Evolutionary conservation across 2,113 vertebrate species (phyloP), one percentile per base, ranked within the genome.

Genomic region (Gallinago undulata): DNA sequence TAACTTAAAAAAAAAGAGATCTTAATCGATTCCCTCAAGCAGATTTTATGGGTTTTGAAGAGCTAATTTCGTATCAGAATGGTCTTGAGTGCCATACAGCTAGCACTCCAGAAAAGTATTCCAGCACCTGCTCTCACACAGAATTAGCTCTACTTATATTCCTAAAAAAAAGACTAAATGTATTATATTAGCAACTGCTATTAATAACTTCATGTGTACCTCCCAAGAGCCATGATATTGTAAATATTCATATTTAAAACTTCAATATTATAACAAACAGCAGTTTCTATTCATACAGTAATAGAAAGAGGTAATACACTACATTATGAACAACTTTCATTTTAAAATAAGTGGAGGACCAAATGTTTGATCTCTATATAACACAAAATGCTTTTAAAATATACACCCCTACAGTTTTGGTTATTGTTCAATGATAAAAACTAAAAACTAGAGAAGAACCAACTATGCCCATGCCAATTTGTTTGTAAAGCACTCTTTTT

Each of bases 91-190:
- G 35, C 60, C 73, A 69, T 76, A 50, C 56, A 93, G 80, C 59
- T 92, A 94, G 31, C 66, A 91, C 77, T 93, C 56, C 80, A 91
- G 69, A 89, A 92, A 94, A 91, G 48, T 89, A 56, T 82, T 94
- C 18, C 55, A 92, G 48, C 91, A 94, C 77, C 73, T 92, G 87
- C 48, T 94, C 27, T 94, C 83, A 72, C 68, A 75, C 22, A 94
- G 66, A 92, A 91, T 91, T 87, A 95, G 30, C 43, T 95, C 62
- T 85, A 59, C 84, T 83, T 95, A 69, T 62, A 91, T 60, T 84
- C 80, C 53, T 81, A 68, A 90, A 94, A 94, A 83, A 69, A 93
- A 66, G 80, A 89, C 14, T n/a, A 93, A 93, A 88, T 90, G 35
- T 59, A 88, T 95, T 80, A 62, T 77, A 74, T 12, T 95, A 35